phyloP scores from a whole-genome alignment of 1,140 invertebrate genomes.

The Neodiprion fabricii region DNA sequence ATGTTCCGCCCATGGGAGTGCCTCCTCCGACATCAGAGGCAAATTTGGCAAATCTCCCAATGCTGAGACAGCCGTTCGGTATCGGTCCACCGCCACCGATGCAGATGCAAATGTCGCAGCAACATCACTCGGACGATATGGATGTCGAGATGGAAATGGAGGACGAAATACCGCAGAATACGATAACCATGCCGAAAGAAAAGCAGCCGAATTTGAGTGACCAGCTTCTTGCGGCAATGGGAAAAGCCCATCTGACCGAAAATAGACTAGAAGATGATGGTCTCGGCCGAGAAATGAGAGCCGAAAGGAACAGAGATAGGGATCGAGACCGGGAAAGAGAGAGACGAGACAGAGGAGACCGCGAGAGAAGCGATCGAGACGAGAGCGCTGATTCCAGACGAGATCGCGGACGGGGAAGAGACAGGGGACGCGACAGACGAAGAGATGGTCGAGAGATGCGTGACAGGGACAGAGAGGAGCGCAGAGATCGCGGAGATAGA shows the following conservation, averaged over 20 bases:
- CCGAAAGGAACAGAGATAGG: slow-evolving; percentile 36
- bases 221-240: slow-evolving; percentile 55
- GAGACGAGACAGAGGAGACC: slow-evolving; percentile 45
- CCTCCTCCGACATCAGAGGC: slow-evolving; percentile 54
- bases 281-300: slow-evolving; percentile 23
- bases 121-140: slow-evolving; percentile 63
- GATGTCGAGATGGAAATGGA: slow-evolving; percentile 72
- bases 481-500: slow-evolving; percentile 35
- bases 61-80: slow-evolving; percentile 52
- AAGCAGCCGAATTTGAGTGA: slow-evolving; percentile 49
- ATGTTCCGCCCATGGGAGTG: slow-evolving; percentile 59
- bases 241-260: slow-evolving; percentile 45
- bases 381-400: slow-evolving; percentile 26
- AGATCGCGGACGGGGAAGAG: slow-evolving; percentile 36
- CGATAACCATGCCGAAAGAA: slow-evolving; percentile 31
- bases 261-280: slow-evolving; percentile 40
- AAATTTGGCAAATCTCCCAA: slow-evolving; percentile 53
- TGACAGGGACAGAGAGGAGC: slow-evolving; percentile 50
- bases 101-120: slow-evolving; percentile 57
- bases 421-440: slow-evolving; percentile 49
- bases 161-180: slow-evolving; percentile 58
- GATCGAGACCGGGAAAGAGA: slow-evolving; percentile 54
- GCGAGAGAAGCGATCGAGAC: slow-evolving; percentile 35
- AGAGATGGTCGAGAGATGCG: slow-evolving; percentile 50
- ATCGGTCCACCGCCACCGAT: slow-evolving; percentile 56